Percentiles rank a stretch among this genome's conserved stretches.
These are phyloP conservation scores for Drosophila setosimentum DNA, from an alignment of 2,888 invertebrate genomes.

Conservation along the genomic window DNA sequence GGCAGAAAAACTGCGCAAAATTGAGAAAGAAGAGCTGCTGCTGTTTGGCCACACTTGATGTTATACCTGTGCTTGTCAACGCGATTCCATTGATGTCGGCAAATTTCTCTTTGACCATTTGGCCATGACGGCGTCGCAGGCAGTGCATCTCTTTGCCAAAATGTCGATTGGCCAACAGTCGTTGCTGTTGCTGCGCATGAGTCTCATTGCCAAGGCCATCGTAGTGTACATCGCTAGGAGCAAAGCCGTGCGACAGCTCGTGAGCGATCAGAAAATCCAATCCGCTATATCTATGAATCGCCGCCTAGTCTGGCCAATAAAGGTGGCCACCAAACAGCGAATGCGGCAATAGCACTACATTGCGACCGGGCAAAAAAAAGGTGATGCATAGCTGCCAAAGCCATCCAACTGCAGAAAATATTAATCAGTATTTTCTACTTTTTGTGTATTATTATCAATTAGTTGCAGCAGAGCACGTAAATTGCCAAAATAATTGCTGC, in stretches of 20 bases:
- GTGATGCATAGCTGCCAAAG: conserved; percentile 61
- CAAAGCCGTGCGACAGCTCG: conserved; percentile 61
- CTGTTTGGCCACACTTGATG: too few species aligned
- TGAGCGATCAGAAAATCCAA: conserved; percentile 61
- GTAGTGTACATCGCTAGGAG: conserved; percentile 16
- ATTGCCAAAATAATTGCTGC: conserved; percentile 58
- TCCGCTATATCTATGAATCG: conserved; percentile 32
- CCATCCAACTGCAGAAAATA: conserved; percentile 19
- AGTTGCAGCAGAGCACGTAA: conserved; percentile 21
- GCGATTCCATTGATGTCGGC: conserved; percentile 52
- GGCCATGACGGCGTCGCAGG: conserved; percentile 3
- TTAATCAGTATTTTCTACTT: background rate
- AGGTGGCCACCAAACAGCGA: conserved; percentile 47
- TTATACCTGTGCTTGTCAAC: conserved; percentile 19
- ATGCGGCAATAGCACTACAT: conserved; percentile 45
- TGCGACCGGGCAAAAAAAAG: conserved; percentile 38
- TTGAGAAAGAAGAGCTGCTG: conserved; percentile 53
- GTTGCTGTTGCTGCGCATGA: background rate
- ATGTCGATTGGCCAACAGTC: background rate
- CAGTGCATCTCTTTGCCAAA: conserved; percentile 28
- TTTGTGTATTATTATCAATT: background rate
- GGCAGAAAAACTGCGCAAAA: conserved; percentile 63
- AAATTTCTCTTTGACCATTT: conserved; percentile 47
- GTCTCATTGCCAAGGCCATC: conserved; percentile 28
- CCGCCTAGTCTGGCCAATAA: conserved; percentile 32